Evolutionary conservation across 1,140 invertebrate species (phyloP), one percentile per base, ranked within the genome.

Genomic region (Drosophila kikkawai): DNA sequence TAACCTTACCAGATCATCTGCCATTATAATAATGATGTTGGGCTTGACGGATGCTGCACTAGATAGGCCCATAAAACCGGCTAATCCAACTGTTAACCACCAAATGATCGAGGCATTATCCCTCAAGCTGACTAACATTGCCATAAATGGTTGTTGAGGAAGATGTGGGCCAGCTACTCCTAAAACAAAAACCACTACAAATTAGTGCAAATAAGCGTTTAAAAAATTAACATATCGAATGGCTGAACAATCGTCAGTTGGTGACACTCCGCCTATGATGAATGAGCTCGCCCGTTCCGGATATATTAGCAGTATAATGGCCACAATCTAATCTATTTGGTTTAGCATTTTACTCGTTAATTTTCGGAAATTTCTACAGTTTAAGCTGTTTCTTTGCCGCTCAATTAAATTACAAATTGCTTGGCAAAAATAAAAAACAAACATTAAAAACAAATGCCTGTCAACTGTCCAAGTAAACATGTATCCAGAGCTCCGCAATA

Each of bases 11-110:
- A 95, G 80, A 92, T 95, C 95, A 79, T 95, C 95, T 4, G 94
- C 95, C 55, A 95, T 78, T 60, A 95, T 94, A 51, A 95, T 90
- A n/a, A 95, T 85, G 36, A 95, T 94, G 84, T 95, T 92, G 5
- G 94, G 94, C 26, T 61, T 79, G 15, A 53, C 45, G 37, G 68
- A 73, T 51, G 44, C n/a, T 5, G 37, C 55, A 17, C 50, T 45
- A 11, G 55, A 12, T 19, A 50, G 3, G 19, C 39, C 22, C 13
- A 66, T 26, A 26, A 22, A 67, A 4, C 29, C 17, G 12, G 29
- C 50, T 55, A 83, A 64, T 41, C 60, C 51, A 8, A 61, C 9
- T 45, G n/a, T 17, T 37, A 79, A 37, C 34, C 58, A 44, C 45
- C 55, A 42, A n/a, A 36, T 53, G 34, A 73, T 48, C 32, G 39